Base-by-base conservation (phyloP, 2,888 invertebrate genomes). In the Tridacna gigas region DNA sequence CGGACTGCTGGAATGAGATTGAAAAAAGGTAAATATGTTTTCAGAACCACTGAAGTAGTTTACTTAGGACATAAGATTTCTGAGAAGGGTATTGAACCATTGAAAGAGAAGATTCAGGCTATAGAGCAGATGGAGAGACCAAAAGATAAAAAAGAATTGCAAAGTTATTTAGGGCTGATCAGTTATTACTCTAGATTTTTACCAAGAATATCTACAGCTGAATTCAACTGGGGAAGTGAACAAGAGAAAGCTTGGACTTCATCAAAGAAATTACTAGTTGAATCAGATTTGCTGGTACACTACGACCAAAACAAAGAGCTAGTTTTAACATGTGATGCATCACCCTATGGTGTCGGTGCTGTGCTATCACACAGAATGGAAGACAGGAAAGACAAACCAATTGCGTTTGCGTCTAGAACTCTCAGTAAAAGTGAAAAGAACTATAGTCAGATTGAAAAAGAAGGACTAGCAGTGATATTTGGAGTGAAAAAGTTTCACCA, bases 261-360 rank as follows among this genome's bases (percentile, higher is more conserved):
- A 22, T 60, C 88, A 11, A 93, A 93, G 28, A 47, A 71, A 61
- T 45, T 83, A 13, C n/a, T 90, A n/a, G 61, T 77, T 11, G 78
- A 79, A 13, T 74, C 84, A 15, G 73, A 82, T 7, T 67, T 91
- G 28, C 84, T 94, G 25, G 86, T 90, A 7, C 93, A 94, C 83
- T 94, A 88, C 89, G 92, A 83, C n/a, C n/a, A n/a, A n/a, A n/a
- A n/a, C n/a, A n/a, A n/a, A n/a, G n/a, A n/a, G n/a, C n/a, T n/a
- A n/a, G n/a, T n/a, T n/a, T n/a, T n/a, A n/a, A n/a, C n/a, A n/a
- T n/a, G n/a, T n/a, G n/a, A n/a, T n/a, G n/a, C n/a, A n/a, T n/a
- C n/a, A n/a, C n/a, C n/a, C n/a, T n/a, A n/a, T n/a, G n/a, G n/a
- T n/a, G n/a, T n/a, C n/a, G n/a, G n/a, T n/a, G n/a, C n/a, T n/a